Conservation (phyloP, 1,140 invertebrate genomes). For the Drosophila neocordata region DNA sequence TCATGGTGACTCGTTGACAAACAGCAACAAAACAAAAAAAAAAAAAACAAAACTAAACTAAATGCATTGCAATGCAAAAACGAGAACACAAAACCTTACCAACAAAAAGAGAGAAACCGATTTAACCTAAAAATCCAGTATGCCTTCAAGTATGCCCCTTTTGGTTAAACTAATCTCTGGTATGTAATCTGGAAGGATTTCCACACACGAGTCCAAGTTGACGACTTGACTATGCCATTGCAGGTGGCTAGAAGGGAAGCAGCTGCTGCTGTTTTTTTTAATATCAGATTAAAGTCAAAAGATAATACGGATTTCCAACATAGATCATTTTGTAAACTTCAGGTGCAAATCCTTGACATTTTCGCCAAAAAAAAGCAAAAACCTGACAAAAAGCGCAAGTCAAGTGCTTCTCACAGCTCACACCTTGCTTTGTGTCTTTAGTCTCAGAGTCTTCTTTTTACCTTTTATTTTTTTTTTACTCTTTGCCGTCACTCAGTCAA, state of each 20-base stretch:
- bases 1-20: conserved; percentile 23
- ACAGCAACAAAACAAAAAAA: conserved; percentile 31
- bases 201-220: neutral
- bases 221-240: neutral
- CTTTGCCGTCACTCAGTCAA: conserved; percentile 65
- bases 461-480: too few relatives aligned
- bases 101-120: too few relatives aligned
- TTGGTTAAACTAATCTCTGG: conserved; percentile 48
- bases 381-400: conserved; percentile 20
- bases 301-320: conserved; percentile 14
- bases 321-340: conserved; percentile 27
- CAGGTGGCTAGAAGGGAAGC: conserved; percentile 10
- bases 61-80: conserved; percentile 22
- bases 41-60: conserved; percentile 34
- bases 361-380: conserved; percentile 9
- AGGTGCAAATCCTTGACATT: conserved; percentile 60
- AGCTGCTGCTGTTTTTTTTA: conserved; percentile 12
- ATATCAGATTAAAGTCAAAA: conserved; percentile 17
- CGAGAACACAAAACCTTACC: conserved; percentile 24
- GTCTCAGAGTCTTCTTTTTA: too few relatives aligned
- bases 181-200: conserved; percentile 65
- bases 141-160: conserved; percentile 4
- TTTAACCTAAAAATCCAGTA: conserved; percentile 21
- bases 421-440: conserved; percentile 8
- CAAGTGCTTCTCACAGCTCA: conserved; percentile 34